Evolutionary conservation across 2,113 vertebrate species (phyloP), one percentile per base, ranked within the genome.

Genomic region (Pholis gunnellus): DNA sequence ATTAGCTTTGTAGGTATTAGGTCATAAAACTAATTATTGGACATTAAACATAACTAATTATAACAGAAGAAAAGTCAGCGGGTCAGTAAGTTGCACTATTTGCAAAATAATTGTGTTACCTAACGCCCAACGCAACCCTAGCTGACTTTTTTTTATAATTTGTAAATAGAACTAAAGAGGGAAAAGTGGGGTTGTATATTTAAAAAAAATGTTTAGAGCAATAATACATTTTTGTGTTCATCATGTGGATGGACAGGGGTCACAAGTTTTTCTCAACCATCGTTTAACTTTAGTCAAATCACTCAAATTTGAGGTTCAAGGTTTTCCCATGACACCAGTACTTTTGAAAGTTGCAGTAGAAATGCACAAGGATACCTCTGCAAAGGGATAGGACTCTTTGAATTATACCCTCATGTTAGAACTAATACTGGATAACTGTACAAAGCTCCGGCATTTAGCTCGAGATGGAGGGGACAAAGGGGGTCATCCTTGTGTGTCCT

Each of bases 401-500:
- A 86, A 64, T 25, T 5, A 66, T 17, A 22, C 25, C 44, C 13
- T n/a, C 2, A 1, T 31, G 59, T 42, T 42, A 17, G 6, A 67
- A 31, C 38, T 57, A 76, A 63, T 17, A 25, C 65, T 63, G 2
- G 64, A 27, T 71, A 42, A 68, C 27, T 56, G 38, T 27, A 63
- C 36, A 9, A 22, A 59, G 54, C 6, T 52, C 3, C 31, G 60
- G 48, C 48, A 54, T 70, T 70, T 70, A 38, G 46, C 46, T 50
- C 3, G 6, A 70, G 31, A 74, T 46, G 57, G 63, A 68, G 31
- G 65, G 73, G 66, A 77, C 82, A 89, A 75, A 81, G 52, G 68
- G 38, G 74, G 78, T 75, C 71, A 71, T 68, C 4, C 8, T 56
- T 42, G 4, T 59, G 61, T 68, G 70, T 86, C 20, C 40, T 69